phyloP scores from a whole-genome alignment of 2,888 invertebrate species.

The Macropis europaea region DNA sequence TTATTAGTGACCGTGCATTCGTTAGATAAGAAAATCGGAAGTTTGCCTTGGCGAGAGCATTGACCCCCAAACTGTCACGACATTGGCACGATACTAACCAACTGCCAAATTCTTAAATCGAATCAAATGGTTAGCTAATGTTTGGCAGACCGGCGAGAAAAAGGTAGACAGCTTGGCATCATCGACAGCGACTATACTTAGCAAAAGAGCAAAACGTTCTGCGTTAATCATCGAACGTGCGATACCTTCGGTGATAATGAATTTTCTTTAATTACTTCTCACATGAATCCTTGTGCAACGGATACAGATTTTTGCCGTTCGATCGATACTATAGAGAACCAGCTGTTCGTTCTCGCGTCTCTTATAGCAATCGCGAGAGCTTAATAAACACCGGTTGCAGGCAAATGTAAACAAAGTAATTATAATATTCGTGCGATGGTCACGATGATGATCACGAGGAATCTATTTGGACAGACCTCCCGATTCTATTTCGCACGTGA shows the following conservation, averaged over 20 bases:
- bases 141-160: constrained; percentile 51
- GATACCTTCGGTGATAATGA: no score
- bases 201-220: constrained; percentile 1
- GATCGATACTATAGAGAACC: no score
- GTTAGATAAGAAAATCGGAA: neutral
- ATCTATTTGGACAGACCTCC: constrained; percentile 8
- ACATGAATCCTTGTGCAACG: no score
- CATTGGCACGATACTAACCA: constrained; percentile 31
- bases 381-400: no score
- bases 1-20: neutral
- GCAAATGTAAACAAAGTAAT: constrained; percentile 8
- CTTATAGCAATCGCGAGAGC: no score
- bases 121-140: constrained; percentile 50
- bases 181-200: constrained; percentile 1
- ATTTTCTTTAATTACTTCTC: no score
- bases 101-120: constrained; percentile 29
- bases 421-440: neutral
- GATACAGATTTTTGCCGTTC: no score
- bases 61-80: constrained; percentile 40
- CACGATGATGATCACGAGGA: constrained; percentile 2
- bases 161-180: constrained; percentile 69
- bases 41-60: constrained; percentile 19
- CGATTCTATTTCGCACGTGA: constrained; percentile 25
- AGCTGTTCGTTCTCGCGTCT: no score
- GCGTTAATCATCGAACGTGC: no score